phyloP scores from a whole-genome alignment of 2,113 vertebrate species.

The Meriones unguiculatus region DNA sequence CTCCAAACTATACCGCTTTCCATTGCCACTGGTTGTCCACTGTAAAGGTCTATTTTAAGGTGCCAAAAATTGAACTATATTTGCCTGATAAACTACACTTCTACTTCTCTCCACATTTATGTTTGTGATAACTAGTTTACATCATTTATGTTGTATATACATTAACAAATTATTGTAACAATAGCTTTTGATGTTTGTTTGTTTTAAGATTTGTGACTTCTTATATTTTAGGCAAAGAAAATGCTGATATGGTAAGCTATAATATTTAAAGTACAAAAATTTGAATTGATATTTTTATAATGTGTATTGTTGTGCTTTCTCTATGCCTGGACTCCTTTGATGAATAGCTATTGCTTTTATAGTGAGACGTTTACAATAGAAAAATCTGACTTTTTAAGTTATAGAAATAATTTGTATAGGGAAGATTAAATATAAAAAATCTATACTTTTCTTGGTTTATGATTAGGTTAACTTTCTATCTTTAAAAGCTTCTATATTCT shows the following conservation, averaged over 20 bases:
- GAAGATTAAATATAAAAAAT: not conserved
- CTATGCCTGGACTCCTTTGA: not conserved
- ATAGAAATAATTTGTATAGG: slow-evolving; percentile 34
- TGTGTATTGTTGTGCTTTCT: slow-evolving; percentile 21
- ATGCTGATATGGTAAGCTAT: slow-evolving; percentile 28
- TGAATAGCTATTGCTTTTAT: slow-evolving; percentile 14
- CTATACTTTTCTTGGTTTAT: slow-evolving; percentile 8
- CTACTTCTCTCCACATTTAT: not conserved
- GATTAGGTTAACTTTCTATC: not conserved
- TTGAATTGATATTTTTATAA: slow-evolving; percentile 45
- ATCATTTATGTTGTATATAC: not conserved
- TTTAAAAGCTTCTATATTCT: slow-evolving; percentile 25
- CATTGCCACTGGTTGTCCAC: not conserved
- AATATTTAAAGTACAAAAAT: slow-evolving; percentile 14
- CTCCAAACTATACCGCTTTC: no score
- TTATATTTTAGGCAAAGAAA: slow-evolving; percentile 60
- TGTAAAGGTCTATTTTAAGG: not conserved
- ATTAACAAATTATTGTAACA: not conserved
- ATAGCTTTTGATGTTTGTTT: slow-evolving; percentile 11
- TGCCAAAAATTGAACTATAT: not conserved
- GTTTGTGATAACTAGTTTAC: not conserved
- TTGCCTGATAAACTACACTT: not conserved
- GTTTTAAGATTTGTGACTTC: slow-evolving; percentile 48
- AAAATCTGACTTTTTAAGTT: not conserved
- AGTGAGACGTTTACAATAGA: slow-evolving; percentile 34